Base-by-base conservation (phyloP, 2,888 invertebrate genomes). In the Spodoptera littoralis region DNA sequence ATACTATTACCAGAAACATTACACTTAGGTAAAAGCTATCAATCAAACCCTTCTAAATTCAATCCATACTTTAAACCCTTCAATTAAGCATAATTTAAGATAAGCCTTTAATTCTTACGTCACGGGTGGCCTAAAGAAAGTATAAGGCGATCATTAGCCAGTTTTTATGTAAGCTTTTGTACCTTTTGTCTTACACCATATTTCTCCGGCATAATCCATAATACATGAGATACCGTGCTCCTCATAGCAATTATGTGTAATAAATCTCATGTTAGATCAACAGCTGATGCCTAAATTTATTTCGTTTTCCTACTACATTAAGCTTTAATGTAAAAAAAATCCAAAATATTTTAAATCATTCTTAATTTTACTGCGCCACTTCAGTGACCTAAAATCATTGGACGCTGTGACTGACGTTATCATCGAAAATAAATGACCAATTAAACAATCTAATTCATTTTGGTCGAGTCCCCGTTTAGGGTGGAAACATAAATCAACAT, bases 31-130 rank as follows among this genome's bases (percentile, higher is more conserved):
- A 86, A 62, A 87, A 87, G 86, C 90, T 88, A 93, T 94, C 92
- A 90, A 93, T 93, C 93, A 93, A 89, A 81, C 77, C 52, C 80
- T 88, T 91, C 88, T 90, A 92, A 90, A 92, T 93, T 93, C 90
- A 93, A 93, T 94, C 92, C 89, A 83, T 90, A 89, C 88, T 88
- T 90, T 87, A 88, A 88, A 90, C 89, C 93, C 93, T 89, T 82
- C 90, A 94, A 94, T 94, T 94, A 94, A 91, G 88, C 87, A 90
- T 92, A 93, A 94, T 94, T 94, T 90, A 84, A 93, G 92, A 92
- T 94, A 93, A 92, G 85, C 90, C 92, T 92, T 93, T 93, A 92
- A 92, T 94, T 92, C 93, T 84, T 89, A 84, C 91, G 83, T 90
- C 91, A 90, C 92, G 88, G 93, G 94, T 94, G 93, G 94, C 88